A percentile compares a stretch with the other conserved stretches of the same genome.
Conservation (phyloP, 1,140 invertebrate genomes). For the Batillaria attramentaria region DNA sequence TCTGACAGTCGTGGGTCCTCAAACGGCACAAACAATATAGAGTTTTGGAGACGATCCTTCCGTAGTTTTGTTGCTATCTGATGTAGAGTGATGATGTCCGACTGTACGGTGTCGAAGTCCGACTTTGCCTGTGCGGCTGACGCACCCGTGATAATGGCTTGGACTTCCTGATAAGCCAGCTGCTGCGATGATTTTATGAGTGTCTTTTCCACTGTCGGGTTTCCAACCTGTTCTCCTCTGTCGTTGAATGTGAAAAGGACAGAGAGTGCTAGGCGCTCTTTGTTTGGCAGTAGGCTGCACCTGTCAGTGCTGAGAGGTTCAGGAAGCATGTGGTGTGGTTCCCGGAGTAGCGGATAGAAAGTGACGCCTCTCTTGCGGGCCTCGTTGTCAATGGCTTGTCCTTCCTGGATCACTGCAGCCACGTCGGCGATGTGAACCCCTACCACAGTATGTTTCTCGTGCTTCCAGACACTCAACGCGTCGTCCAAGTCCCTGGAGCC, state of each 20-base stretch:
- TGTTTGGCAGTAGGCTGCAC: slow-evolving; percentile 68
- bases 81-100: slow-evolving; percentile 46
- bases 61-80: slow-evolving; percentile 47
- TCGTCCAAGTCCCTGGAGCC: slow-evolving; percentile 99
- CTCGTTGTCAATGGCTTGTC: slow-evolving; percentile 60
- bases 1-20: slow-evolving; percentile 42
- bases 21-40: slow-evolving; percentile 45
- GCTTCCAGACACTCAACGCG: slow-evolving; percentile 81
- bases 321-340: slow-evolving; percentile 70
- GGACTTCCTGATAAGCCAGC: slow-evolving; percentile 54
- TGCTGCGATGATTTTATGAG: slow-evolving; percentile 47
- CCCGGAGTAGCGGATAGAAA: slow-evolving; percentile 61
- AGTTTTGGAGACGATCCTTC: slow-evolving; percentile 45
- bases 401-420: slow-evolving; percentile 55
- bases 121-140: slow-evolving; percentile 1
- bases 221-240: slow-evolving; percentile 18
- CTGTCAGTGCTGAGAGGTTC: slow-evolving; percentile 65
- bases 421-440: slow-evolving; percentile 71
- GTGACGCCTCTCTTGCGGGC: slow-evolving; percentile 61
- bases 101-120: slow-evolving; percentile 1
- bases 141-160: slow-evolving; percentile 48
- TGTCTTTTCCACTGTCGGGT: slow-evolving; percentile 39
- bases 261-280: slow-evolving; percentile 58
- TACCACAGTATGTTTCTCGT: slow-evolving; percentile 42
- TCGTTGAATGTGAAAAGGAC: slow-evolving; percentile 53